These are phyloP conservation scores for Callorhinus ursinus DNA, from an alignment of 2,113 vertebrate species.

Conservation along the genomic window DNA sequence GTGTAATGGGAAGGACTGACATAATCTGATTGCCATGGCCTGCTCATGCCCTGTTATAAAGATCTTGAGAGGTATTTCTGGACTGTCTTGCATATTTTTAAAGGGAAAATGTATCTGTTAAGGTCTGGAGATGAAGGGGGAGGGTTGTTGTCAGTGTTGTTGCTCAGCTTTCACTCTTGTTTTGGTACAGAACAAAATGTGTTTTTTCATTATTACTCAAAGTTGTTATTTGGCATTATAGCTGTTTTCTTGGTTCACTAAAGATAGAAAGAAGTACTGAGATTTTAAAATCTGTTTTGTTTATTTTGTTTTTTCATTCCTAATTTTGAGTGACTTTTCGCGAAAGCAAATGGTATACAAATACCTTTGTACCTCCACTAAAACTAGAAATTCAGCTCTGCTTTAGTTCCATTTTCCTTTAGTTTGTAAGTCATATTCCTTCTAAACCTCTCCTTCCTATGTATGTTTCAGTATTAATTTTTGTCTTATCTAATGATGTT, in stretches of 20 bases:
- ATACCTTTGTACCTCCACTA: neutral
- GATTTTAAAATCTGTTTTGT: neutral
- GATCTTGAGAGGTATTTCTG: neutral
- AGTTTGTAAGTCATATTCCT: neutral
- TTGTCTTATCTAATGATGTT: neutral
- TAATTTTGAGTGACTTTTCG: neutral
- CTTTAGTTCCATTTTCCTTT: neutral
- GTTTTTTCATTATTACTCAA: neutral
- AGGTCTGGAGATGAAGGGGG: neutral
- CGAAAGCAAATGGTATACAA: neutral
- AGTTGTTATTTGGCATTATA: neutral
- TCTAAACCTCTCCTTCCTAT: neutral
- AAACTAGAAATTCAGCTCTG: neutral
- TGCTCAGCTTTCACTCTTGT: neutral
- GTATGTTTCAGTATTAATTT: neutral
- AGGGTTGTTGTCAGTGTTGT: fast-evolving
- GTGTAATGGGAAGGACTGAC: neutral
- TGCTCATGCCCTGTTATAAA: neutral
- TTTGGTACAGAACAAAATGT: neutral
- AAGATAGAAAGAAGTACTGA: neutral
- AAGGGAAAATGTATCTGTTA: neutral
- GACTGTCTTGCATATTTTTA: neutral
- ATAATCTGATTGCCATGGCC: neutral
- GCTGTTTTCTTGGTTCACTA: neutral
- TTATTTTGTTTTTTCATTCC: neutral